Conservation (phyloP, 2,113 vertebrate species). For the Gnathonemus echidnorhynchus region DNA sequence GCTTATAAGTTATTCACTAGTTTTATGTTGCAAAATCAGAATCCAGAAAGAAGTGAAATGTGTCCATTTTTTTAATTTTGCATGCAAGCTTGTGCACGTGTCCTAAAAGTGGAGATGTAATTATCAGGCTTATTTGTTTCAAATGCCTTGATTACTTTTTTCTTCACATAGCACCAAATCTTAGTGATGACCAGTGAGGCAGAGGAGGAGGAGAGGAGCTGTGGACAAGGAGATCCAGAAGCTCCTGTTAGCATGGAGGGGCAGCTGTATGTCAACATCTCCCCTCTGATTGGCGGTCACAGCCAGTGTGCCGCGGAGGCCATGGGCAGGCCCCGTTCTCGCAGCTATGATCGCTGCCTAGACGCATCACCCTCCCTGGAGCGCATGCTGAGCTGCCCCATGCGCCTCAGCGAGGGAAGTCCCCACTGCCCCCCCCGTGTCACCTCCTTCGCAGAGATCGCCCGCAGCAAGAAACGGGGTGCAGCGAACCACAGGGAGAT, state of each 20-base stretch:
- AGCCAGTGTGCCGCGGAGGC: constrained; percentile 35
- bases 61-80: neutral
- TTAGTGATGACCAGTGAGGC: neutral
- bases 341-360: constrained; percentile 91
- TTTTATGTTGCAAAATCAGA: neutral
- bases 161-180: constrained; percentile 25
- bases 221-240: constrained; percentile 17
- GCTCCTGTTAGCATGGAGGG: constrained; percentile 56
- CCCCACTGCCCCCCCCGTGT: constrained; percentile 61
- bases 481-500: constrained; percentile 48
- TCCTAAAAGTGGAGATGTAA: neutral
- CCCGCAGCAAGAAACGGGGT: constrained; percentile 72
- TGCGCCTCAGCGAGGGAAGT: constrained; percentile 77
- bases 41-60: neutral
- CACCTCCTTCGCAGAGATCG: constrained; percentile 91
- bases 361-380: constrained; percentile 80
- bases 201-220: constrained; percentile 5
- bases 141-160: neutral
- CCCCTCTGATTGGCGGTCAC: constrained; percentile 56
- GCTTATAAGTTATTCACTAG: neutral
- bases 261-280: constrained; percentile 83
- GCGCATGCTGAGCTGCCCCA: constrained; percentile 91
- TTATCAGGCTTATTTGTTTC: neutral
- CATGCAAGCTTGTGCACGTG: neutral
- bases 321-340: constrained; percentile 67